Evolutionary conservation across 37 sponge, comb jelly and placozoan species (phyloP).

Genomic region (Dysidea cf. avara): DNA sequence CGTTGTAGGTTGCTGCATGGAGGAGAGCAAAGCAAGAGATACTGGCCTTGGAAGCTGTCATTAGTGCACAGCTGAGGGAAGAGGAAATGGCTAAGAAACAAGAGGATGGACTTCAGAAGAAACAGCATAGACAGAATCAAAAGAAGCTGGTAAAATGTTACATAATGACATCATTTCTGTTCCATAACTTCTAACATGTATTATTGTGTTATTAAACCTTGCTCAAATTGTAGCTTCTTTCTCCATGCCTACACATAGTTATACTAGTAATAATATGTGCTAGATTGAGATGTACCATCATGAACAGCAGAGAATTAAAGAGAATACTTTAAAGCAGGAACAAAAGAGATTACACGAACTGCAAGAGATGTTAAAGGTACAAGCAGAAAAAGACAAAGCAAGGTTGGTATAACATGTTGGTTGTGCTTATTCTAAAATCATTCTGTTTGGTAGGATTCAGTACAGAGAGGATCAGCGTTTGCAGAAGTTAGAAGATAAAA

Average conservation of each 20-base stretch:
- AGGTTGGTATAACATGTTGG: no score
- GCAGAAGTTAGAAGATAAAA: conserved; percentile 4
- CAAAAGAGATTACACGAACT: background rate
- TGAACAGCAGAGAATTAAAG: background rate
- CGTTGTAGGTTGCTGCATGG: conserved; percentile 40
- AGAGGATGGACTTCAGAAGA: background rate
- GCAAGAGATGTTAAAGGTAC: background rate
- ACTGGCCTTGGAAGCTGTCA: conserved; percentile 2
- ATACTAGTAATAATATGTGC: background rate
- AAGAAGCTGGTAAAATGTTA: background rate
- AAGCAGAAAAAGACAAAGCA: background rate
- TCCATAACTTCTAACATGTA: no score
- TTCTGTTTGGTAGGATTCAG: conserved; percentile 4
- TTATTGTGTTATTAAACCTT: no score
- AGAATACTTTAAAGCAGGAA: background rate
- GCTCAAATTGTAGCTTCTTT: no score
- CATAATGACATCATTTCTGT: no score
- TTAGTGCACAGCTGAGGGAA: background rate
- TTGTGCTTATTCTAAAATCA: background rate
- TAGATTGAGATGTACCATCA: background rate
- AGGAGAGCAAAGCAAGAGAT: conserved; percentile 18
- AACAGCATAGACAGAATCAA: background rate
- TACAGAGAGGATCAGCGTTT: conserved; percentile 1
- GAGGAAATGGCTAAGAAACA: background rate
- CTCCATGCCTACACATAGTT: background rate